Evolutionary conservation across 1,140 invertebrate species (phyloP).

Genomic region (Drosophila guanche): DNA sequence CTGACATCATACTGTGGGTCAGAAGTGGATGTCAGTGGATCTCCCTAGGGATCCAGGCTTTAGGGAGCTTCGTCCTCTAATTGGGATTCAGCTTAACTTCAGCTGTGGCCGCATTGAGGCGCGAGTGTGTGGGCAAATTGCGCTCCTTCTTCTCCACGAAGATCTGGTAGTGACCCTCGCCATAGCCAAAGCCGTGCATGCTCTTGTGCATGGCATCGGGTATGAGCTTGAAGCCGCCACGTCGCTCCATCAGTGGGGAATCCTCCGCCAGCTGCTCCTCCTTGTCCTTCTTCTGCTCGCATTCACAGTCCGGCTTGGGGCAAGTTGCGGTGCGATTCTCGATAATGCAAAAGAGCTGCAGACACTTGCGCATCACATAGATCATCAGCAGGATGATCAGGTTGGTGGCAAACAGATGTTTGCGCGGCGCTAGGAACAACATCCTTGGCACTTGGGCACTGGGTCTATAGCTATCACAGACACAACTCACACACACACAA

Average conservation of each 20-base stretch:
- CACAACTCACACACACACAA: slow-evolving; percentile 28
- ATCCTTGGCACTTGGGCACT: slow-evolving; percentile 50
- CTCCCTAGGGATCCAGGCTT: neutral
- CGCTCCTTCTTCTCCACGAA: slow-evolving; percentile 80
- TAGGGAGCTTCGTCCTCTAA: slow-evolving; percentile 37
- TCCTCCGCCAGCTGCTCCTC: slow-evolving; percentile 21
- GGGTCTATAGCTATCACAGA: slow-evolving; percentile 64
- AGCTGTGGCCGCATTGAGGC: slow-evolving; percentile 72
- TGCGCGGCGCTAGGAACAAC: slow-evolving; percentile 75
- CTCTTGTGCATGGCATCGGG: slow-evolving; percentile 69
- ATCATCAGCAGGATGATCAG: slow-evolving; percentile 71
- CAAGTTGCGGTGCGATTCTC: slow-evolving; percentile 57
- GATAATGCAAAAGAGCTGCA: slow-evolving; percentile 74
- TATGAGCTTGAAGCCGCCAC: slow-evolving; percentile 62
- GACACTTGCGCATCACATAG: slow-evolving; percentile 70
- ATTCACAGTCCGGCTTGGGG: slow-evolving; percentile 33
- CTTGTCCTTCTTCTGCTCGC: slow-evolving; percentile 12
- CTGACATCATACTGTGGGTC: slow-evolving; percentile 8
- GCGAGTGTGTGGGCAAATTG: slow-evolving; percentile 70
- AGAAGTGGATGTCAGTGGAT: no score
- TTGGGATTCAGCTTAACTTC: slow-evolving; percentile 82
- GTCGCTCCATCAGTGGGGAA: slow-evolving; percentile 38
- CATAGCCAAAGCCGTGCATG: slow-evolving; percentile 78
- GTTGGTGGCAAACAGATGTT: slow-evolving; percentile 75
- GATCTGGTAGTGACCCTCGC: slow-evolving; percentile 78